Evolutionary conservation across 1,140 invertebrate species (phyloP).

Genomic region (Atta cephalotes): DNA sequence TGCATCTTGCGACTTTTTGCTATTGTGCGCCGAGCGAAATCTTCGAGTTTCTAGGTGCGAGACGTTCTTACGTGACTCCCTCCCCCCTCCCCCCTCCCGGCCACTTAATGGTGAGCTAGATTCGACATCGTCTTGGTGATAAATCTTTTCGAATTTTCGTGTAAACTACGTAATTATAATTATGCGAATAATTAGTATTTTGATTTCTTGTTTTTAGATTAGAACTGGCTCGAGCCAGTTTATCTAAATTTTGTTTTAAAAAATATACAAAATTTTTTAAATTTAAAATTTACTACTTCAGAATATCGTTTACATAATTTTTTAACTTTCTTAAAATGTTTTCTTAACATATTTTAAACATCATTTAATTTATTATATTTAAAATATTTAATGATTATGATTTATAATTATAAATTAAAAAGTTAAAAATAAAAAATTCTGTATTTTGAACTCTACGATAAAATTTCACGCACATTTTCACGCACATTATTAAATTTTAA

Average conservation of each 20-base stretch:
- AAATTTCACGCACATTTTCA: background rate
- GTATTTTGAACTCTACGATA: background rate
- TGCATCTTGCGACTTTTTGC: slow-evolving; percentile 50
- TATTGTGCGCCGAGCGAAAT: slow-evolving; percentile 27
- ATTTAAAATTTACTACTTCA: background rate
- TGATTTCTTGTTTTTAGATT: background rate
- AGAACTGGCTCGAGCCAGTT: background rate
- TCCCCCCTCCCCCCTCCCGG: background rate
- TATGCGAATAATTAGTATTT: background rate
- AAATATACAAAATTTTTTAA: background rate
- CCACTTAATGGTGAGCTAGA: slow-evolving; percentile 25
- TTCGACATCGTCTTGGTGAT: slow-evolving; percentile 7
- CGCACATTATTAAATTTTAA: background rate
- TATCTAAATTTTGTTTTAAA: background rate
- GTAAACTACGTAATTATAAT: background rate
- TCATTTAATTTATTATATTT: background rate
- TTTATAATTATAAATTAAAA: background rate
- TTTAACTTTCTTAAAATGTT: background rate
- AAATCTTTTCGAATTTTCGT: slow-evolving; percentile 10
- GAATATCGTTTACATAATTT: background rate
- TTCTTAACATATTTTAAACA: background rate
- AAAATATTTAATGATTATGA: background rate
- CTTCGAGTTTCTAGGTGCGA: slow-evolving; percentile 6
- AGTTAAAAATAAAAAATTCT: background rate
- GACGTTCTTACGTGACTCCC: slow-evolving; percentile 19